phyloP scores from a whole-genome alignment of 2,888 invertebrate genomes.

The Parnassius glacialis region DNA sequence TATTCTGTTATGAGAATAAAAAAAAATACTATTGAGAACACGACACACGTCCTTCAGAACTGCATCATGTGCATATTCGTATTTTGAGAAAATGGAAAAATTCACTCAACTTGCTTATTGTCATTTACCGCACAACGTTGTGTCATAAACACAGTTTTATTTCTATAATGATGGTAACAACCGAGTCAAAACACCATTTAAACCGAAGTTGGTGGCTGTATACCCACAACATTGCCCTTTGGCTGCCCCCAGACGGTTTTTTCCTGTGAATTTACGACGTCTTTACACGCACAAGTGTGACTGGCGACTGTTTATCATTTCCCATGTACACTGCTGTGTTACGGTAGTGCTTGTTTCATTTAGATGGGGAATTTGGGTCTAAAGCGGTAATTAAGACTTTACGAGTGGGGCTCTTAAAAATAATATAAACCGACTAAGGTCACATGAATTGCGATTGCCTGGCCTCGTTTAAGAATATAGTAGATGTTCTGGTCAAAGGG shows the following conservation, averaged over 20 bases:
- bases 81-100: too few relatives aligned
- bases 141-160: not conserved
- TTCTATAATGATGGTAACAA: too few relatives aligned
- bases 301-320: conserved; percentile 59
- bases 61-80: too few relatives aligned
- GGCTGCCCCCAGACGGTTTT: conserved; percentile 42
- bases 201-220: conserved; percentile 14
- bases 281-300: conserved; percentile 70
- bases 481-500: conserved; percentile 17
- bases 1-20: too few relatives aligned
- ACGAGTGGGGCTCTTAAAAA: conserved; percentile 21
- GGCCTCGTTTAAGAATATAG: conserved; percentile 28
- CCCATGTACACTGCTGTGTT: conserved; percentile 39
- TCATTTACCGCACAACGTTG: too few relatives aligned
- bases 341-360: conserved; percentile 46
- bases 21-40: too few relatives aligned
- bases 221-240: conserved; percentile 10
- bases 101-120: too few relatives aligned
- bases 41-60: too few relatives aligned
- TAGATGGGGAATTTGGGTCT: conserved; percentile 36
- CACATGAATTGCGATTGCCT: conserved; percentile 22
- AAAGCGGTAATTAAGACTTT: conserved; percentile 41
- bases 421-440: conserved; percentile 8
- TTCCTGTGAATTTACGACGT: conserved; percentile 58
- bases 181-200: not conserved